Evolutionary conservation across 2,113 vertebrate species (phyloP).

Genomic region (Furnarius figulus): DNA sequence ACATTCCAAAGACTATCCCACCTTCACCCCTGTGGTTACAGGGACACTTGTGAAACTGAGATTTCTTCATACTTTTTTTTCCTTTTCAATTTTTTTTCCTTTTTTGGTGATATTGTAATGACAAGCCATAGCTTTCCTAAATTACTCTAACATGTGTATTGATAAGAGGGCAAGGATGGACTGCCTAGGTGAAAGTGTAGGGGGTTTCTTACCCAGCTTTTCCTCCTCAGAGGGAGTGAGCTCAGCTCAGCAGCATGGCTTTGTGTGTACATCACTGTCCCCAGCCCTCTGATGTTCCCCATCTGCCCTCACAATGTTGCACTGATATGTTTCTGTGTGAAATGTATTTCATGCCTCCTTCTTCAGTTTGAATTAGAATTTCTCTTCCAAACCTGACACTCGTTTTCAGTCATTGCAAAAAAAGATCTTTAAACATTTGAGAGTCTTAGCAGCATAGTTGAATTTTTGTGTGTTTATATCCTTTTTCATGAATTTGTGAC

Average conservation of each 20-base stretch:
- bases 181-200: background rate
- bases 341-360: slow-evolving; percentile 50
- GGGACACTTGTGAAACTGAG: background rate
- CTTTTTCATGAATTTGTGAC: slow-evolving; percentile 40
- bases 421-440: slow-evolving; percentile 33
- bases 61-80: background rate
- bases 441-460: slow-evolving; percentile 26
- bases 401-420: slow-evolving; percentile 42
- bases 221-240: background rate
- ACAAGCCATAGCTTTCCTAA: background rate
- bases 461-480: slow-evolving; percentile 41
- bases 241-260: background rate
- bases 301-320: background rate
- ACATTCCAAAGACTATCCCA: background rate
- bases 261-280: background rate
- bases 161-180: background rate
- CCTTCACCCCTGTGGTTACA: background rate
- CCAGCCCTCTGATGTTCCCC: background rate
- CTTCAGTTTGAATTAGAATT: slow-evolving; percentile 50
- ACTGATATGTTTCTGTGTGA: background rate
- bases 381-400: slow-evolving; percentile 20
- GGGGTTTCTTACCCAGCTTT: background rate
- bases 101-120: background rate
- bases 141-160: background rate
- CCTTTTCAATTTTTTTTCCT: no score